Conservation (phyloP, 2,797 vertebrate species). For the Luscinia megarhynchos region DNA sequence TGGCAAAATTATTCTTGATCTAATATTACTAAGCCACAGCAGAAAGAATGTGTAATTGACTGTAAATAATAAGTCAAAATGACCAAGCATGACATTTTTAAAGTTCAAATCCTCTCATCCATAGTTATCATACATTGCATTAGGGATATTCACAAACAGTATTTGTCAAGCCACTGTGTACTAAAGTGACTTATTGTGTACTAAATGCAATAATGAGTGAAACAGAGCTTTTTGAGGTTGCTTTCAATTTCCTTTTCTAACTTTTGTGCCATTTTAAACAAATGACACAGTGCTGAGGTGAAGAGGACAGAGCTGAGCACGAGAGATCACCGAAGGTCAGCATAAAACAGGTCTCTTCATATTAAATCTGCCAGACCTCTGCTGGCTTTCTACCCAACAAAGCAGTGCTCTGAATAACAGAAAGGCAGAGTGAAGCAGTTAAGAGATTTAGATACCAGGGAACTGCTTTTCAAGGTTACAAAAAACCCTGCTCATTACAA, state of each 20-base stretch:
- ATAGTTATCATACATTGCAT: constrained; percentile 18
- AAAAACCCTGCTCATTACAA: constrained; percentile 40
- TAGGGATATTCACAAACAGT: constrained; percentile 4
- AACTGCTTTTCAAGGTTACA: constrained; percentile 22
- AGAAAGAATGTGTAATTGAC: constrained; percentile 22
- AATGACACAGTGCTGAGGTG: not conserved
- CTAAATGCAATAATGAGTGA: constrained; percentile 11
- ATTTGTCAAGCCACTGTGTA: constrained; percentile 31
- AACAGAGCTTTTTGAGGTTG: constrained; percentile 22
- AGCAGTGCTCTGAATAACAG: not conserved
- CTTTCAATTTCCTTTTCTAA: constrained; percentile 44
- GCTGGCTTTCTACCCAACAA: not conserved
- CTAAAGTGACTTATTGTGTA: constrained; percentile 36
- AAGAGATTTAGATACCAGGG: not conserved
- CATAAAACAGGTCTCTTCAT: not conserved
- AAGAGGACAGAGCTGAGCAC: constrained; percentile 31
- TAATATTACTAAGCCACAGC: not conserved
- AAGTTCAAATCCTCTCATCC: constrained; percentile 52
- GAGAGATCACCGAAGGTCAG: constrained; percentile 45
- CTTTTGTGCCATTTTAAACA: constrained; percentile 41
- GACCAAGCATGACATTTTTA: constrained; percentile 51
- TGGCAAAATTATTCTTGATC: constrained; percentile 23
- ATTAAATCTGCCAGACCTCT: not conserved
- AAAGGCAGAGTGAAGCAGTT: not conserved
- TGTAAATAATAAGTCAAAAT: constrained; percentile 60